These are phyloP conservation scores for Empidonax traillii DNA, from an alignment of 2,113 vertebrate species.

Conservation along the genomic window DNA sequence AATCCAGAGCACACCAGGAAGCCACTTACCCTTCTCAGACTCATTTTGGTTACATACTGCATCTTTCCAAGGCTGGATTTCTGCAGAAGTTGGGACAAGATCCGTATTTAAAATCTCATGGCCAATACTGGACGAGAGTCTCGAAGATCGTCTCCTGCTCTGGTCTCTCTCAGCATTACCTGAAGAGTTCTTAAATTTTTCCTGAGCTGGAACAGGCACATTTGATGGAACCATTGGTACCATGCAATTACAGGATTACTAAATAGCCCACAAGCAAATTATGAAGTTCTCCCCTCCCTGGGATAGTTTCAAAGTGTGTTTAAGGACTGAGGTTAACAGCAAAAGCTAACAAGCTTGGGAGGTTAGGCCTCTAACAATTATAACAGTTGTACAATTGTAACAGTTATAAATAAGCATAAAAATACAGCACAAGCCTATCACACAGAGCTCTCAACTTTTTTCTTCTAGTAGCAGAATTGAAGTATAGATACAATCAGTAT, in stretches of 20 bases:
- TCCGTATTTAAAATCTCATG: conserved; percentile 66
- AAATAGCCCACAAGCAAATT: background rate
- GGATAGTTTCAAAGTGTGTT: background rate
- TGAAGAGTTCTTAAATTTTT: conserved; percentile 69
- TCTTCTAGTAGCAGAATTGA: background rate
- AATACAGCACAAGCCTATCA: background rate
- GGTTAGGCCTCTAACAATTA: background rate
- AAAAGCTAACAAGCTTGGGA: background rate
- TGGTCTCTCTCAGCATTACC: conserved; percentile 72
- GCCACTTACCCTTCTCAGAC: conserved; percentile 66
- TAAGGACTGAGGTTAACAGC: background rate
- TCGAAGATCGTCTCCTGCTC: conserved; percentile 73
- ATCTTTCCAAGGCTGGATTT: conserved; percentile 59
- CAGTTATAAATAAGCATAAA: background rate
- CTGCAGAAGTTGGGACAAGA: conserved; percentile 39
- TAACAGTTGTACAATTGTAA: background rate
- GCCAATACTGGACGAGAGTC: conserved; percentile 66
- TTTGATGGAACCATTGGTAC: background rate
- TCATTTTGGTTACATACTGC: conserved; percentile 50
- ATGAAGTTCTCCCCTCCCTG: background rate
- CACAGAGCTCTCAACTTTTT: background rate
- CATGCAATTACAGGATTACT: background rate
- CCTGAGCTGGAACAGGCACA: conserved; percentile 69
- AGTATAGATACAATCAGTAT: background rate
- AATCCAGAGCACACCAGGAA: background rate